Evolutionary conservation across 2,113 vertebrate species (phyloP).

Genomic region (Aegithalos caudatus): DNA sequence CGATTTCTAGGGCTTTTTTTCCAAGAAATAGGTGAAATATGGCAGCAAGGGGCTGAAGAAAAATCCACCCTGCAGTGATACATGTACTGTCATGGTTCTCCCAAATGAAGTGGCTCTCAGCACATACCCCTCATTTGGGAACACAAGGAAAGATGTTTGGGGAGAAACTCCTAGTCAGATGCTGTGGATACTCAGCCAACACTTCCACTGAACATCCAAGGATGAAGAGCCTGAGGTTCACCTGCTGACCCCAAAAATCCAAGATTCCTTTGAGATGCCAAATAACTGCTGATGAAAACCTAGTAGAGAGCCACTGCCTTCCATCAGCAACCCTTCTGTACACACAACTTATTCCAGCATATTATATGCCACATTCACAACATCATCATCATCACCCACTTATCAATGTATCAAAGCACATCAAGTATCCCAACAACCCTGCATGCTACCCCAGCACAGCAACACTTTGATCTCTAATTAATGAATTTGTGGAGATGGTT

Average conservation of each 20-base stretch:
- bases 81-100: fast-evolving
- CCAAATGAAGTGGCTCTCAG: background rate
- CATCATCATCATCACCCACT: background rate
- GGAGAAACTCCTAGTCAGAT: background rate
- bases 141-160: background rate
- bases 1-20: background rate
- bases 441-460: background rate
- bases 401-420: background rate
- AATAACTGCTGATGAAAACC: background rate
- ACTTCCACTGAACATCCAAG: background rate
- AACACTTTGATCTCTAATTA: background rate
- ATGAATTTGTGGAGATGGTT: background rate
- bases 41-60: background rate
- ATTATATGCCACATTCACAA: background rate
- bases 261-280: background rate
- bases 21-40: background rate
- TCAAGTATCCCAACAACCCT: background rate
- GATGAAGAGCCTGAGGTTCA: background rate
- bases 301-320: background rate
- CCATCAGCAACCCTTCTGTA: background rate
- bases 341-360: background rate
- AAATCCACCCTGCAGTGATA: background rate
- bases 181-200: background rate
- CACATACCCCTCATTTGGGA: background rate
- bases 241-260: background rate